Conservation (phyloP, 2,797 vertebrate genomes). For the Phoxinus dragarum region DNA sequence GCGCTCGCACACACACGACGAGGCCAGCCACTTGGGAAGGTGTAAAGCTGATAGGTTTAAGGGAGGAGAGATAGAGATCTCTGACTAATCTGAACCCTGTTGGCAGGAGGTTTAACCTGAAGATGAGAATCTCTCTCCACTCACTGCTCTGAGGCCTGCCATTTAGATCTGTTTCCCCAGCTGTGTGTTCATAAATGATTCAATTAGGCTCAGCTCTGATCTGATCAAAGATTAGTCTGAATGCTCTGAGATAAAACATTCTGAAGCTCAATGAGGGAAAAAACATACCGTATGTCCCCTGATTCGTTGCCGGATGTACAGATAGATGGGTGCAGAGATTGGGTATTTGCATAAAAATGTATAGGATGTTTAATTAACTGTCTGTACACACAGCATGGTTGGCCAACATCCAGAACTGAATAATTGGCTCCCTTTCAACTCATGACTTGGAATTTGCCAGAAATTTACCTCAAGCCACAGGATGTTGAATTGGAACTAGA, state of each 20-base stretch:
- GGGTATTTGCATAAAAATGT: slow-evolving; percentile 10
- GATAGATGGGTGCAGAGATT: slow-evolving; percentile 29
- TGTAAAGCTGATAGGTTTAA: slow-evolving; percentile 54
- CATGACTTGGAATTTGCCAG: background rate
- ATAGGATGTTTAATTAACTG: slow-evolving; percentile 28
- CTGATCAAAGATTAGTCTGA: slow-evolving; percentile 39
- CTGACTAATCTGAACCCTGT: slow-evolving; percentile 52
- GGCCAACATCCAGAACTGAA: slow-evolving; percentile 26
- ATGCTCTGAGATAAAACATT: slow-evolving; percentile 39
- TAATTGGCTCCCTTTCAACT: slow-evolving; percentile 16
- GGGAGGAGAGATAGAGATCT: slow-evolving; percentile 43
- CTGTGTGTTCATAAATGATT: slow-evolving; percentile 54
- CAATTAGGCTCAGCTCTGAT: slow-evolving; percentile 48
- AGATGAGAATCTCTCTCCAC: slow-evolving; percentile 49
- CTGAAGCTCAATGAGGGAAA: slow-evolving; percentile 19
- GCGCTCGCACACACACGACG: slow-evolving; percentile 34
- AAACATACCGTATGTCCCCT: background rate
- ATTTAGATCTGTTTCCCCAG: slow-evolving; percentile 51
- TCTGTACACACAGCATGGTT: background rate
- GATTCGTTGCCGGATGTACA: slow-evolving; percentile 5
- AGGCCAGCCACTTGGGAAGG: slow-evolving; percentile 47
- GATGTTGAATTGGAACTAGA: background rate
- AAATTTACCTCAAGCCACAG: background rate
- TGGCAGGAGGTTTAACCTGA: slow-evolving; percentile 49
- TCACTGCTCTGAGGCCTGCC: slow-evolving; percentile 43